Conservation (phyloP, 2,888 invertebrate species). For the Eustalomyia histrio region DNA sequence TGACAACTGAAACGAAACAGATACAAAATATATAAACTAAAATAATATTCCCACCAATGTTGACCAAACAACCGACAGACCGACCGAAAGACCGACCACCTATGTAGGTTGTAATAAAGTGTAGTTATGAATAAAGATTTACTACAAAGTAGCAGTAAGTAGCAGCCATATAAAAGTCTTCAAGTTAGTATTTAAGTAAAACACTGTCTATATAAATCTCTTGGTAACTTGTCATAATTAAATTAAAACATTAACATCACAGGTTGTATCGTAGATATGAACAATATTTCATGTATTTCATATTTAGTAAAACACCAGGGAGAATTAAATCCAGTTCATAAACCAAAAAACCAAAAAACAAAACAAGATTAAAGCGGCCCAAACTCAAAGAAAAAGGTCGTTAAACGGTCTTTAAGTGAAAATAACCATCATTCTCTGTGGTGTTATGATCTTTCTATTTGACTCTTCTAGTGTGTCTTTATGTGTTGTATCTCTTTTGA, state of each 20-base stretch:
- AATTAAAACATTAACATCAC: constrained; percentile 65
- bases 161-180: constrained; percentile 43
- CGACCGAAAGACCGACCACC: not conserved
- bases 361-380: constrained; percentile 51
- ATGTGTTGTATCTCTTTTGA: not conserved
- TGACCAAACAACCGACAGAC: constrained; percentile 19
- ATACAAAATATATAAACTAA: constrained; percentile 24
- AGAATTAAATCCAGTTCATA: constrained; percentile 54
- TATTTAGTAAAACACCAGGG: constrained; percentile 23
- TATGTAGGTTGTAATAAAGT: too few species aligned
- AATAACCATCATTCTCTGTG: constrained; percentile 31
- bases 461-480: not conserved
- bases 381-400: constrained; percentile 55
- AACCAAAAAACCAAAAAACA: constrained; percentile 17
- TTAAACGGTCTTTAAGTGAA: constrained; percentile 60
- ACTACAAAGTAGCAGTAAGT: constrained; percentile 4
- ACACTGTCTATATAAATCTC: constrained; percentile 41
- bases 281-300: constrained; percentile 19
- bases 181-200: too few species aligned
- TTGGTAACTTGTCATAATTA: constrained; percentile 63
- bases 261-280: constrained; percentile 44
- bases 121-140: not conserved
- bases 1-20: constrained; percentile 43
- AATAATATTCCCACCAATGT: constrained; percentile 61
- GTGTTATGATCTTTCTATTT: constrained; percentile 27